Conservation (phyloP, 2,888 invertebrate genomes). For the Aproaerema taeniolella region DNA sequence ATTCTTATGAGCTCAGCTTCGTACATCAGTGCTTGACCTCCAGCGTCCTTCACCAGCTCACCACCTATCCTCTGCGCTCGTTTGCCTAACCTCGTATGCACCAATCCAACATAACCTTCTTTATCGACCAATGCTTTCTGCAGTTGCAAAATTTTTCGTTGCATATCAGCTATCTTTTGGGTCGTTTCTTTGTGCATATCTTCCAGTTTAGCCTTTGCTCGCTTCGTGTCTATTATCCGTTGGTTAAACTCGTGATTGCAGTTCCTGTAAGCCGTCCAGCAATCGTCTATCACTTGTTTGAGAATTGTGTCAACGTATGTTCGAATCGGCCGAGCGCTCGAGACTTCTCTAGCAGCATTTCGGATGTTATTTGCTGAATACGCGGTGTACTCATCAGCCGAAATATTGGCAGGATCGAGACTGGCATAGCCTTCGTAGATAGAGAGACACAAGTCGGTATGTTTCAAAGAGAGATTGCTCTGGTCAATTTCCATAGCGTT, state of each 20-base stretch:
- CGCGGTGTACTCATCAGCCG: constrained; percentile 85
- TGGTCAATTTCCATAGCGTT: constrained; percentile 87
- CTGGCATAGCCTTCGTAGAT: constrained; percentile 81
- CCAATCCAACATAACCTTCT: constrained; percentile 87
- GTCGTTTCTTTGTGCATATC: constrained; percentile 87
- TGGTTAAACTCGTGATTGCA: constrained; percentile 87
- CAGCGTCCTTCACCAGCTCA: constrained; percentile 89
- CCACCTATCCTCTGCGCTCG: constrained; percentile 87
- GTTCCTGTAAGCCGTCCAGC: constrained; percentile 83
- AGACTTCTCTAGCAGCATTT: constrained; percentile 84
- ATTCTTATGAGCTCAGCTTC: constrained; percentile 84
- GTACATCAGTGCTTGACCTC: constrained; percentile 83
- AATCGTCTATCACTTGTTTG: constrained; percentile 88
- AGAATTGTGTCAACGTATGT: constrained; percentile 88
- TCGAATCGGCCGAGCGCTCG: constrained; percentile 83
- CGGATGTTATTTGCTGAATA: constrained; percentile 84
- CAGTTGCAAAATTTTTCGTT: constrained; percentile 84
- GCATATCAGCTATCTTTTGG: constrained; percentile 85
- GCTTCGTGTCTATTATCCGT: constrained; percentile 87
- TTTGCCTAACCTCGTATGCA: constrained; percentile 89
- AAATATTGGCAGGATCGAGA: constrained; percentile 80
- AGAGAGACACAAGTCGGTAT: constrained; percentile 83
- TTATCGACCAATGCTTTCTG: constrained; percentile 90
- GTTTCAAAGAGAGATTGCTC: constrained; percentile 82
- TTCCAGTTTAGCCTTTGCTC: constrained; percentile 88